phyloP scores from a whole-genome alignment of 2,113 vertebrate species.

The Dipodomys ordii region DNA sequence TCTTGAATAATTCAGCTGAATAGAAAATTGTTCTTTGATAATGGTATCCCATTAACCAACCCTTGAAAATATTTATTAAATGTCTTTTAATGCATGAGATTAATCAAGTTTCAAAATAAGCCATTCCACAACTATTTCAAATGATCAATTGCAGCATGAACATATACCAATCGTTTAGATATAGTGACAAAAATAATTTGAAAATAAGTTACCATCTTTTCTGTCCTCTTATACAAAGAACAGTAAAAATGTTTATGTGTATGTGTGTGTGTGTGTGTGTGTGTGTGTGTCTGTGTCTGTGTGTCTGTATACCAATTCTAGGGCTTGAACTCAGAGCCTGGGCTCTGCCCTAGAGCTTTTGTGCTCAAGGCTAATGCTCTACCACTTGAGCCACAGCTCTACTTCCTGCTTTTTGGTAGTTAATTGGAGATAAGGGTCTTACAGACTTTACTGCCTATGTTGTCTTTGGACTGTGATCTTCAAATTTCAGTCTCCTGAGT shows the following conservation, averaged over 20 bases:
- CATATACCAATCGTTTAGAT: conserved; percentile 8
- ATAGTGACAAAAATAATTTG: conserved; percentile 9
- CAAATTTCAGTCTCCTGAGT: too few relatives aligned
- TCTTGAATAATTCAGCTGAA: conserved; percentile 44
- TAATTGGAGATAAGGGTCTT: too few relatives aligned
- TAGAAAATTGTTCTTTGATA: conserved; percentile 57
- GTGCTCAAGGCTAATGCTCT: too few relatives aligned
- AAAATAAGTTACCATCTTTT: background rate
- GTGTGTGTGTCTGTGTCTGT: too few relatives aligned
- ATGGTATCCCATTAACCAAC: conserved; percentile 5
- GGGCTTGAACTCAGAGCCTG: too few relatives aligned
- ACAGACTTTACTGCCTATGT: too few relatives aligned
- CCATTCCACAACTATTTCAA: conserved; percentile 10
- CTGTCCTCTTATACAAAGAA: conserved; percentile 5
- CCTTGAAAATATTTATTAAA: conserved; percentile 40
- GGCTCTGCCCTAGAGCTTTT: too few relatives aligned
- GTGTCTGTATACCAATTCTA: too few relatives aligned
- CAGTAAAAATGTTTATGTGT: background rate
- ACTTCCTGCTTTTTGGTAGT: too few relatives aligned
- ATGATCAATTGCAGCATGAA: background rate
- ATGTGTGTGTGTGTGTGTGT: too few relatives aligned
- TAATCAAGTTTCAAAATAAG: conserved; percentile 34
- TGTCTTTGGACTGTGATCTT: too few relatives aligned
- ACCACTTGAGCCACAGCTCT: too few relatives aligned
- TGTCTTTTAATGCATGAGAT: background rate